A percentile compares a stretch with the other conserved stretches of the same genome.
phyloP scores from a whole-genome alignment of 2,888 invertebrate species.

The Dasysyrphus tricinctus region DNA sequence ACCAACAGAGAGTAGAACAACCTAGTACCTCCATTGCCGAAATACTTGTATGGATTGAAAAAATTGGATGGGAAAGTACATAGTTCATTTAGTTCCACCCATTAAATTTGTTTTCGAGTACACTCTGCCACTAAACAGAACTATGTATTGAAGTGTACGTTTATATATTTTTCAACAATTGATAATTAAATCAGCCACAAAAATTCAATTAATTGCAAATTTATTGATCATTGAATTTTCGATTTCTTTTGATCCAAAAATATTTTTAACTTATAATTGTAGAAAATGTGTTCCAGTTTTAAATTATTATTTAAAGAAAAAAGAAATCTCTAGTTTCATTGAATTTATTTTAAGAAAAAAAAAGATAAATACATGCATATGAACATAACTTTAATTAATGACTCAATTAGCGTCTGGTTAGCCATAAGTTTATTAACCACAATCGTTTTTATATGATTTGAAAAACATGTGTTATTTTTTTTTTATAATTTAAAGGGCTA shows the following conservation, averaged over 20 bases:
- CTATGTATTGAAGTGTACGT: no score
- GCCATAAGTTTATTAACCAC: conserved; percentile 27
- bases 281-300: conserved; percentile 4
- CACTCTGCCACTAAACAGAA: no score
- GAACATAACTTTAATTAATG: conserved; percentile 16
- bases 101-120: no score
- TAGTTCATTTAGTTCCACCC: no score
- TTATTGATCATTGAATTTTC: conserved; percentile 20
- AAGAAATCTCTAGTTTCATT: not conserved
- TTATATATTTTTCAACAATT: not conserved
- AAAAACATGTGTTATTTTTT: conserved; percentile 10
- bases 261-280: not conserved
- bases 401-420: conserved; percentile 14
- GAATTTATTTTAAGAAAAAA: conserved; percentile 10
- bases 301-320: not conserved
- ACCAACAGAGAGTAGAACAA: no score
- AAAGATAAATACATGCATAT: not conserved
- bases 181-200: not conserved
- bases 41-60: no score
- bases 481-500: conserved; percentile 3
- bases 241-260: conserved; percentile 24
- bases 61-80: no score
- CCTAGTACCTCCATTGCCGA: no score
- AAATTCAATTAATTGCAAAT: conserved; percentile 21
- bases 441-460: conserved; percentile 25